Base-by-base conservation (phyloP, 2,113 vertebrate genomes). In the Lasiurus cinereus region DNA sequence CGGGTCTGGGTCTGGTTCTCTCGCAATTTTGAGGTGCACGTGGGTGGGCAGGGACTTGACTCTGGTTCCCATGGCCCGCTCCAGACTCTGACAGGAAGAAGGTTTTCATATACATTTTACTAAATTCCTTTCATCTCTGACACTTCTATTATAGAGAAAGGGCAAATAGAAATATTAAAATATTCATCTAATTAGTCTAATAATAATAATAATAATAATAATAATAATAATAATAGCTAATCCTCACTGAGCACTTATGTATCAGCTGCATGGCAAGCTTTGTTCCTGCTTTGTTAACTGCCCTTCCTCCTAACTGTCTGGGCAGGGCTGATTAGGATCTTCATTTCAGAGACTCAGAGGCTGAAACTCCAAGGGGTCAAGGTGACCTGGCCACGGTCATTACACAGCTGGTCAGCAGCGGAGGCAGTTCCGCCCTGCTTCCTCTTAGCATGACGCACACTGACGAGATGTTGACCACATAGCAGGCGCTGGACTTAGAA, bases 281-380 rank as follows among this genome's bases (percentile, higher is more conserved):
- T 43, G n/a, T 13, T 73, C 36, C 54, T 62, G 21, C 67, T 77
- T 46, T 50, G 50, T 50, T 33, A 46, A 66, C n/a, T 21, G 86
- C 46, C 50, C 88, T 48, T 70, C 36, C 31, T 39, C 54, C n/a
- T 48, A 33, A 29, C 48, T 67, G 8, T 33, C 1, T 24, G 4
- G 48, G 15, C 8, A 15, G 84, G 29, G 29, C 39, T 21, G n/a
- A 27, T 13, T 43, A 29, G 59, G 59, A 62, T n/a, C 33, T 84
- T 43, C 22, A 6, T n/a, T 66, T 48, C 12, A 74, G 85, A 84
- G 90, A 79, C 4, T 73, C 62, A n/a, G 50, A 74, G 79, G 8
- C 43, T 33, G 79, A 59, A 78, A 74, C 64, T 19, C 52, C 10
- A 52, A 9, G 73, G 74, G 83, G 94, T 88, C 73, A 73, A 93